phyloP scores from a whole-genome alignment of 1,140 invertebrate genomes.

The Megalopta genalis region DNA sequence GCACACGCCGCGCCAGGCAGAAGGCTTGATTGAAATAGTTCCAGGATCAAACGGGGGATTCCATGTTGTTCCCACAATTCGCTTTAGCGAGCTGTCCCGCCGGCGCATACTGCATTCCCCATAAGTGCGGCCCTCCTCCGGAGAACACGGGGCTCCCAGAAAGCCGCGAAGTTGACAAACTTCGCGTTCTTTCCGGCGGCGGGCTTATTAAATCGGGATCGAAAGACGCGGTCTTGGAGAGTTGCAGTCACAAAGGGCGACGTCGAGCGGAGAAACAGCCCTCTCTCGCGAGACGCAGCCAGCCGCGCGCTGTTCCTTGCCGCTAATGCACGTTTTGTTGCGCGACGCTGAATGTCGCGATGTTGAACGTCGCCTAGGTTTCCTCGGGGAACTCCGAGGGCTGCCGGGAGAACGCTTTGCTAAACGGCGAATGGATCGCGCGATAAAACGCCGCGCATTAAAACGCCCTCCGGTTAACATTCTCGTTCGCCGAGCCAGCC shows the following conservation, averaged over 20 bases:
- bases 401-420: slow-evolving; percentile 14
- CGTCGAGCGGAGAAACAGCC: not conserved
- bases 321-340: slow-evolving; percentile 35
- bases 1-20: no score
- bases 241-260: not conserved
- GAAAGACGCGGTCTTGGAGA: not conserved
- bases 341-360: slow-evolving; percentile 4
- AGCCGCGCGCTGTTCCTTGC: not conserved
- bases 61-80: no score
- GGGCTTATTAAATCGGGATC: slow-evolving; percentile 22
- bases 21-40: no score
- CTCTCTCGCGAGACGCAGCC: no score
- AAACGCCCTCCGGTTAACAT: slow-evolving; percentile 16
- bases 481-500: slow-evolving; percentile 13
- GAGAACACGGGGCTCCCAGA: not conserved
- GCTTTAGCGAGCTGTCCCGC: no score
- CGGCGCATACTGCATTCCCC: no score
- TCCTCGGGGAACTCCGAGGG: slow-evolving; percentile 11
- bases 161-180: slow-evolving; percentile 18
- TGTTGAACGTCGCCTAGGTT: slow-evolving; percentile 1
- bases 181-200: not conserved
- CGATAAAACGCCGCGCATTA: slow-evolving; percentile 27
- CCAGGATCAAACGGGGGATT: no score
- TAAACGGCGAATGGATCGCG: slow-evolving; percentile 14
- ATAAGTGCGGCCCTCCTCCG: not conserved